Conservation (phyloP, 2,113 vertebrate genomes). For the Cromileptes altivelis region DNA sequence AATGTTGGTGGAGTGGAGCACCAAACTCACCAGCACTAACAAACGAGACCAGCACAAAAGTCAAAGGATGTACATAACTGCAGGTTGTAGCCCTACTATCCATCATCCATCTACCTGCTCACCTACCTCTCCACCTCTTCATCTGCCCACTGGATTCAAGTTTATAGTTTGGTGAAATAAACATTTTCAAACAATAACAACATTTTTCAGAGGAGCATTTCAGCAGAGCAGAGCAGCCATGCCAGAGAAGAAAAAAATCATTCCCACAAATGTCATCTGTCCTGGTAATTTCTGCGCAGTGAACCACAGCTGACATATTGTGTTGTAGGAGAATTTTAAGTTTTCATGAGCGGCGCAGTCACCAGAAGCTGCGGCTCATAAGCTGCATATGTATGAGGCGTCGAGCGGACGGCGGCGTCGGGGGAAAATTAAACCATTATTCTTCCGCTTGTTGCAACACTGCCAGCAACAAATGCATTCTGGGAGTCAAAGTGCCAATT, state of each 20-base stretch:
- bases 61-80: neutral
- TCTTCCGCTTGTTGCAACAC: slow-evolving; percentile 45
- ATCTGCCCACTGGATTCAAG: neutral
- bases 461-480: slow-evolving; percentile 46
- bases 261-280: slow-evolving; percentile 46
- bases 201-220: neutral
- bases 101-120: neutral
- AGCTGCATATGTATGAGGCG: slow-evolving; percentile 49
- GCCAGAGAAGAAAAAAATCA: neutral
- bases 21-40: too few relatives aligned
- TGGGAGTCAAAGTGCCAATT: slow-evolving; percentile 60
- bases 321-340: slow-evolving; percentile 40
- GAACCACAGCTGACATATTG: slow-evolving; percentile 36
- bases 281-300: slow-evolving; percentile 24
- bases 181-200: neutral
- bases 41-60: too few relatives aligned
- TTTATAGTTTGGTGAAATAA: neutral
- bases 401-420: neutral
- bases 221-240: neutral
- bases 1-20: too few relatives aligned
- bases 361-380: slow-evolving; percentile 7
- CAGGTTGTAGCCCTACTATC: neutral
- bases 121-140: neutral
- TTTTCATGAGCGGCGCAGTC: slow-evolving; percentile 39
- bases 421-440: slow-evolving; percentile 57